Base-by-base conservation (phyloP, 2,113 vertebrate genomes). In the Patagioenas fasciata region DNA sequence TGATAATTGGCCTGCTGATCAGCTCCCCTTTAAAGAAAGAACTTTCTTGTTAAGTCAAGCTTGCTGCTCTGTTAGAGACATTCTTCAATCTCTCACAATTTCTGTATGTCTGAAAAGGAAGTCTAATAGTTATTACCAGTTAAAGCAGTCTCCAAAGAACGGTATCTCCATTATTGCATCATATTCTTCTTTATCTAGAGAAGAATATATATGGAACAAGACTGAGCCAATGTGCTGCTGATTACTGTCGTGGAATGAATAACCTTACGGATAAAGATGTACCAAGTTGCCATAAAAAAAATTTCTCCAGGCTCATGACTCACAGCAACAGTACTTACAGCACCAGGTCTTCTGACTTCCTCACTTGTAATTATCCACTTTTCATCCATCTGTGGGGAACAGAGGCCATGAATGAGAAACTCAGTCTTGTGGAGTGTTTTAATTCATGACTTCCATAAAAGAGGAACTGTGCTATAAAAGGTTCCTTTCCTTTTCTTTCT, bases 361-460 rank as follows among this genome's bases (percentile, higher is more conserved):
- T 90, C 90, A 78, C 72, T 96, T 93, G 94, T 9, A 94, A 78
- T 94, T 94, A 96, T 78, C 75, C 61, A 92, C 57, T 92, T 95
- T 96, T 94, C 72, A 93, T 69, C 44, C 81, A 89, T 92, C 94
- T 88, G 82, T 90, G 80, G 50, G 65, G 80, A 93, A 96, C 57
- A 96, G 91, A 94, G 84, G 78, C 73, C 87, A 79, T 65, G 70
- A 94, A 92, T 94, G 80, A 96, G 79, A 94, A 92, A 89, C 83
- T 66, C 20, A 80, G 34, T 88, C 34, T 75, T 58, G 36, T 70
- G 47, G 50, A 70, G 48, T 67, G 53, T 40, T 93, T 91, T 73
- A 83, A 67, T 71, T 88, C 36, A 77, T 34, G 20, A 85, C 1
- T 17, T 82, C 71, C 79, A 38, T 48, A 89, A 85, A 80, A 88